Evolutionary conservation across 2,113 vertebrate genomes (phyloP).

Genomic region (Grallaria varia): DNA sequence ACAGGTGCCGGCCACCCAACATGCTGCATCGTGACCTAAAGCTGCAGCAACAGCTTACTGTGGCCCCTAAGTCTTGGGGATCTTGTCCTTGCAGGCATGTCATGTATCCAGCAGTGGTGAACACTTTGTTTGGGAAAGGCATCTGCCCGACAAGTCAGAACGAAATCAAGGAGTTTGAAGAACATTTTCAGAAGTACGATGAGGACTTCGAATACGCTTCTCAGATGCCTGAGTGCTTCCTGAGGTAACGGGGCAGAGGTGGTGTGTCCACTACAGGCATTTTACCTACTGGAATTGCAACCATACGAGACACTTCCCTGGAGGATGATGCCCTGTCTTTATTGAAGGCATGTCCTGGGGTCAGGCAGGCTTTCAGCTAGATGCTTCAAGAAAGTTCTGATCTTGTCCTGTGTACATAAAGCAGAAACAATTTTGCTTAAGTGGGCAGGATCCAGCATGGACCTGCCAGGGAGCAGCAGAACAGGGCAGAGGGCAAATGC

Average conservation of each 20-base stretch:
- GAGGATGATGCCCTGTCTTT: background rate
- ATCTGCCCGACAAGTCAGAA: slow-evolving; percentile 58
- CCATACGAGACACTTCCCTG: background rate
- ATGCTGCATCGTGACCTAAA: rapidly evolving
- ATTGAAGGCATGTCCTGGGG: background rate
- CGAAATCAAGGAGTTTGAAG: slow-evolving; percentile 72
- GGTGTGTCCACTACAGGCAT: background rate
- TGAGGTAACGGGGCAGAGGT: slow-evolving; percentile 63
- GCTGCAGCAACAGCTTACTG: background rate
- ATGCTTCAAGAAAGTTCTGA: background rate
- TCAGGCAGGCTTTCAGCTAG: background rate
- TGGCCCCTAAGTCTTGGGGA: background rate
- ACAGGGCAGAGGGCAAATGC: background rate
- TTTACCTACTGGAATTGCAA: background rate
- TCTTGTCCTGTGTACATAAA: background rate
- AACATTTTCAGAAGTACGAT: slow-evolving; percentile 77
- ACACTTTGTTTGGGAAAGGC: slow-evolving; percentile 76
- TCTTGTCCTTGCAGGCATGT: slow-evolving; percentile 64
- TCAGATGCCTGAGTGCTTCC: slow-evolving; percentile 77
- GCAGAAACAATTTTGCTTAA: background rate
- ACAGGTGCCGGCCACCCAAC: rapidly evolving
- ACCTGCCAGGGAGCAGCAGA: background rate
- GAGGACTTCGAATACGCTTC: slow-evolving; percentile 80
- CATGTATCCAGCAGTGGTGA: slow-evolving; percentile 80
- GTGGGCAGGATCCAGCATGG: background rate